Evolutionary conservation across 2,888 invertebrate species (phyloP), one percentile per base, ranked within the genome.

Genomic region (Tineola bisselliella): DNA sequence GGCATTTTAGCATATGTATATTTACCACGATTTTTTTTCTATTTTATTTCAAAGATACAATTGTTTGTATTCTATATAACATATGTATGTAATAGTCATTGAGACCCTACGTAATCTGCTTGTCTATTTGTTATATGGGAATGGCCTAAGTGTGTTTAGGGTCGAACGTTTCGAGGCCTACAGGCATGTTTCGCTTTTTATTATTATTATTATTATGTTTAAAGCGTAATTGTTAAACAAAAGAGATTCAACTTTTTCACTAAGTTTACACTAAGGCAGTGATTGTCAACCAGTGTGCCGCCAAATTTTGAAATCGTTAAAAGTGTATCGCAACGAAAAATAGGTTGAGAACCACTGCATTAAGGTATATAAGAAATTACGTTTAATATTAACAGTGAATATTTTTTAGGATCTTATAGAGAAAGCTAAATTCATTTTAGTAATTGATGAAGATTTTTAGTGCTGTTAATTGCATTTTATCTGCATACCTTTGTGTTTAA

Each of bases 401-500:
- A 38, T 64, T 66, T 69, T 69, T 70, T 81, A 30, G 31, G 15
- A 58, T 33, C 3, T 30, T 58, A 15, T 10, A 33, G 13, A 15
- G 48, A 17, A 48, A 48, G 48, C 48, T 15, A 48, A 48, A 48
- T 15, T 6, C 4, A 17, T 48, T 48, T 48, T 15, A 48, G 15
- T 17, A 38, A 54, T 25, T 54, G 18, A 48, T 48, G 62, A 65
- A 25, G 4, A 25, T 25, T 69, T 69, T 81, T 82, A 84, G 82
- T 78, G 82, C 81, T 84, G 81, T 83, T 75, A 80, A 33, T 82
- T 82, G 81, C 81, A 82, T 82, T 82, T 83, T 83, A 82, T 86
- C 82, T 81, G 84, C 86, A 82, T 79, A 66, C 65, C 82, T 86
- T 87, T 77, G 81, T 83, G 84, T 86, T 79, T 76, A 81, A 82